Base-by-base conservation (phyloP, 2,113 vertebrate species). In the Glaucidium brasilianum region DNA sequence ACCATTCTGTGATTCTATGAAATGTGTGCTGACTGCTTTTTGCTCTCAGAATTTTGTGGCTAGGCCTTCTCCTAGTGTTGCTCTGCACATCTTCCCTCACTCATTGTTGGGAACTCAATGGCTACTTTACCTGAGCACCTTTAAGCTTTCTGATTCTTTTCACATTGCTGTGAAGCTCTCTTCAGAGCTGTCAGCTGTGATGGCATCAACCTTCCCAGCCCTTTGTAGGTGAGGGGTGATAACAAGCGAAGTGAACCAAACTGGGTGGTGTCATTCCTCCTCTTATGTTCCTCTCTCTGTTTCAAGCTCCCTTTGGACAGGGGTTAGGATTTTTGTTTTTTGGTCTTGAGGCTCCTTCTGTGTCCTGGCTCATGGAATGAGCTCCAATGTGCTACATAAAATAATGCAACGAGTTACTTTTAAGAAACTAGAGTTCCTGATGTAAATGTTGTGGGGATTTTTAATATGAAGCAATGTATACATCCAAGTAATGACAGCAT, bases 261-360 rank as follows among this genome's bases (percentile, higher is more conserved):
- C 0, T 3, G 11, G 19, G 4, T 47, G 29, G 9, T 39, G 23
- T 69, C 20, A 15, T 77, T 85, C 22, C 12, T 68, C 2, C 1
- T 64, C 15, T 49, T 59, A 5, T 12, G 11, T 55, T 86, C 11
- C 15, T 53, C 11, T 52, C 19, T 49, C 25, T 45, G 23, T 89
- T 82, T 90, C 52, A 69, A 20, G 17, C 34, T 90, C 26, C 17
- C 41, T 74, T 74, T 80, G 29, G 58, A 55, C 29, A 50, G 27
- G 13, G 41, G 1, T 30, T 92, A n/a, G 27, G 23, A 30, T 59
- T 78, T 82, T 59, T 50, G 15, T 19, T 78, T 30, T 79, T 68
- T 43, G 29, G 21, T 74, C 25, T 71, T 60, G 34, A 72, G 15
- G 16, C 6, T 93, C 8, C 13, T 43, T 67, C 6, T 41, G 5